A percentile compares a stretch with the other conserved stretches of the same genome.
Conservation (phyloP, 2,113 vertebrate species). For the Jaculus jaculus region DNA sequence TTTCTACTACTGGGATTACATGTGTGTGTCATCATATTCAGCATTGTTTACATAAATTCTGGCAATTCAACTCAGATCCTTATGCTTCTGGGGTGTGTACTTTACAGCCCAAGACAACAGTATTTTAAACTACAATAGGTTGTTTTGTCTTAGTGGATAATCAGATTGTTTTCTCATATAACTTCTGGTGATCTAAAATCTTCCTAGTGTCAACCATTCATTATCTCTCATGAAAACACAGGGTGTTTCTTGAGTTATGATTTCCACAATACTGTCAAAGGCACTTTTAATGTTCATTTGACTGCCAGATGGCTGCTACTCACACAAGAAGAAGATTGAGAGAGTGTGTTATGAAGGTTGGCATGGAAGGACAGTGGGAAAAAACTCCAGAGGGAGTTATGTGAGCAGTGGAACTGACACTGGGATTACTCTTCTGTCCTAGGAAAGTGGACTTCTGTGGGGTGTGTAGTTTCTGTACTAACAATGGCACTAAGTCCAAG, state of each 20-base stretch:
- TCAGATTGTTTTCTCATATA: background rate
- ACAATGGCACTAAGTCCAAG: background rate
- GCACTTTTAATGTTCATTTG: constrained; percentile 13
- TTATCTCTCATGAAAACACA: constrained; percentile 22
- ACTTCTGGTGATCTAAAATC: background rate
- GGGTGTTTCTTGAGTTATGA: background rate
- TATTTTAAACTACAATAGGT: constrained; percentile 11
- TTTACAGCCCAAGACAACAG: background rate
- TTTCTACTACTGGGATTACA: no score
- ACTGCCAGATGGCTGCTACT: constrained; percentile 53
- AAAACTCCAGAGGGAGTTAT: background rate
- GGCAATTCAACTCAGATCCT: no score
- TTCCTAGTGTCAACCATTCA: constrained; percentile 18
- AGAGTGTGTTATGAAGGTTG: constrained; percentile 24
- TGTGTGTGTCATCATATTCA: no score
- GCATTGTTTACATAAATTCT: no score
- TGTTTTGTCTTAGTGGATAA: constrained; percentile 8
- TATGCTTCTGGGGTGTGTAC: no score
- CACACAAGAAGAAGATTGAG: constrained; percentile 7
- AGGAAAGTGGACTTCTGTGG: background rate
- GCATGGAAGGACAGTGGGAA: constrained; percentile 22
- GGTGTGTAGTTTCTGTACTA: constrained; percentile 24
- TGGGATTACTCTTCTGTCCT: background rate
- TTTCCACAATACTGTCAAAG: constrained; percentile 26
- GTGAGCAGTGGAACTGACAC: background rate